Base-by-base conservation (phyloP, 2,888 invertebrate genomes). In the Campoletis raptor region DNA sequence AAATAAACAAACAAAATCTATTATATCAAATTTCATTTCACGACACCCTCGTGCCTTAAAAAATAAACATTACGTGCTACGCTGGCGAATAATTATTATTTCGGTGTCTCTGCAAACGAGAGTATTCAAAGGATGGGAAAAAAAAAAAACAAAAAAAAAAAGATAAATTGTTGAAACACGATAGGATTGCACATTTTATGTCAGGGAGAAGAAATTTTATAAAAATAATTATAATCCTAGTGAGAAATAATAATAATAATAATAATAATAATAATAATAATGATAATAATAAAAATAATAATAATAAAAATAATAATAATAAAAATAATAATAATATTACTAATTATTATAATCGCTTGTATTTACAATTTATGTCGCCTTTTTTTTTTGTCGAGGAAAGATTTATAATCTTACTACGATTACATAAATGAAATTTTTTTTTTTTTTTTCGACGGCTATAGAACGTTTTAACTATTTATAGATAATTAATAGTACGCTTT, bases 1-100 rank as follows among this genome's bases (percentile, higher is more conserved):
- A 93, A 93, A 93, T 93, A 93, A 93, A 93, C 92, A 93, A 92
- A 92, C n/a, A 91, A 88, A 76, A 91, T 93, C 91, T 93, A 92
- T 93, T 90, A 92, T 92, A 92, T 91, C 91, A 92, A 91, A 89
- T 91, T 89, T 91, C 85, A 90, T 52, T 52, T 36, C n/a, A 15
- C 15, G 36, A 8, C 61, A 45, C 36, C 18, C 67, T 42, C 12
- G 48, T 15, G 77, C 52, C 57, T 54, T 37, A 73, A 77, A 77
- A 77, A 81, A 40, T 10, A 66, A 70, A 83, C 48, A 42, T 74
- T 83, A 83, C 76, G 36, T 83, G 45, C 66, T 78, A 70, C 69
- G 48, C 88, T 77, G 85, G 70, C 83, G 76, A 84, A 81, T 81
- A 87, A 85, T 88, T 82, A 87, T 89, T 89, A 74, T 81, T 81